A percentile compares a stretch with the other conserved stretches of the same genome.
Evolutionary conservation across 2,113 vertebrate genomes (phyloP).

Genomic region (Lepus americanus): DNA sequence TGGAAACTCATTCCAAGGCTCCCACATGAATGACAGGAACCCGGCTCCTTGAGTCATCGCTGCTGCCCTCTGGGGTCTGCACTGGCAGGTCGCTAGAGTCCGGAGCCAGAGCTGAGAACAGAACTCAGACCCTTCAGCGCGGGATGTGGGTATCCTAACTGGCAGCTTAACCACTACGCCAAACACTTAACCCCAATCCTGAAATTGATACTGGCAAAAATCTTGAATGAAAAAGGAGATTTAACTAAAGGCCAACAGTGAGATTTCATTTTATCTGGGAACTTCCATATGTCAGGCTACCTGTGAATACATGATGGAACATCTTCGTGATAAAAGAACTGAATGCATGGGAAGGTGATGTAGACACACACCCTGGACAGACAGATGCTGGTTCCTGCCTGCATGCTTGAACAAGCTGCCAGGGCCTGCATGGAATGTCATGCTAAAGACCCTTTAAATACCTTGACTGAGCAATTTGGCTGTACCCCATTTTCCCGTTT

Average conservation of each 20-base stretch:
- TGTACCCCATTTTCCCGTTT: conserved; percentile 57
- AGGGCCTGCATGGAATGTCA: conserved; percentile 60
- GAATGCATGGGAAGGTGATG: background rate
- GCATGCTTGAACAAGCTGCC: conserved; percentile 22
- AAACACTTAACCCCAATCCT: background rate
- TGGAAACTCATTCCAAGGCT: no score
- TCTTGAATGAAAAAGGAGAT: background rate
- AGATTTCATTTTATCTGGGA: conserved; percentile 34
- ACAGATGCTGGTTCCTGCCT: conserved; percentile 50
- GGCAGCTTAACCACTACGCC: no score
- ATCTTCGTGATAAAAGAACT: conserved; percentile 16
- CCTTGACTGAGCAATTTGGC: conserved; percentile 71
- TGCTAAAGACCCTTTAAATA: conserved; percentile 60
- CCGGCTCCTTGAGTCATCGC: no score
- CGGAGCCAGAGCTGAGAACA: no score
- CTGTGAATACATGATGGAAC: background rate
- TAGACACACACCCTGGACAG: background rate
- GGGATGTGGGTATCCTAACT: no score
- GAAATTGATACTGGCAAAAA: conserved; percentile 28
- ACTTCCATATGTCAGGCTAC: conserved; percentile 13
- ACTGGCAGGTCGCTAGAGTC: no score
- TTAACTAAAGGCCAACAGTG: conserved; percentile 39
- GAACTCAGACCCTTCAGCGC: no score
- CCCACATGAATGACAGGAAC: no score
- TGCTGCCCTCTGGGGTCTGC: no score